Evolutionary conservation across 2,888 invertebrate species (phyloP).

Genomic region (Chrysomela aeneicollis): DNA sequence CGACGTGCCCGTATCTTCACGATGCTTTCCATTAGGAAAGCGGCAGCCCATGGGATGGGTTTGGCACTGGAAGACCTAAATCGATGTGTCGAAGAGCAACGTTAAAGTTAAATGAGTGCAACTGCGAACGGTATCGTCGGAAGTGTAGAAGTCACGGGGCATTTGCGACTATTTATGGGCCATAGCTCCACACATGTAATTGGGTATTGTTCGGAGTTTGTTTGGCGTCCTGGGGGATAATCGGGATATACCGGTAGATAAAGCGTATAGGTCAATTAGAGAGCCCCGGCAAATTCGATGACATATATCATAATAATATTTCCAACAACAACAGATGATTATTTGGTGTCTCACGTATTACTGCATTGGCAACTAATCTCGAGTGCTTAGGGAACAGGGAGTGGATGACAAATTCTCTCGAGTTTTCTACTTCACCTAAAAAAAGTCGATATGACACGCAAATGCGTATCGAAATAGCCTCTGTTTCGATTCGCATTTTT

Average conservation of each 20-base stretch:
- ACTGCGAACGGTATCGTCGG: conserved; percentile 17
- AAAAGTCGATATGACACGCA: too few relatives aligned
- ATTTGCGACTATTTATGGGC: conserved; percentile 14
- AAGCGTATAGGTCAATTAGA: neutral
- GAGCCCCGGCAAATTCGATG: neutral
- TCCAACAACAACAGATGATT: too few relatives aligned
- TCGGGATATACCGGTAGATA: neutral
- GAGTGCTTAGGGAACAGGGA: too few relatives aligned
- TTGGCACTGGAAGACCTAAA: neutral
- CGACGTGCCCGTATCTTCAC: conserved; percentile 39
- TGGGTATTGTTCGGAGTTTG: conserved; percentile 12
- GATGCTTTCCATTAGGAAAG: conserved; percentile 43
- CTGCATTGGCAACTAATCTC: too few relatives aligned
- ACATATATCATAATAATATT: too few relatives aligned
- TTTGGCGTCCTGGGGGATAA: neutral
- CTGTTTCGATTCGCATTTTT: too few relatives aligned
- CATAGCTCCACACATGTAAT: conserved; percentile 18
- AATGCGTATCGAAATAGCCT: too few relatives aligned
- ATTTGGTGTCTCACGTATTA: too few relatives aligned
- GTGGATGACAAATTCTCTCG: too few relatives aligned
- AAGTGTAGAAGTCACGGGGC: conserved; percentile 21
- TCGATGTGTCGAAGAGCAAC: conserved; percentile 19
- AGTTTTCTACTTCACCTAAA: too few relatives aligned
- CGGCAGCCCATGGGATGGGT: conserved; percentile 31
- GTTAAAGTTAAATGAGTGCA: conserved; percentile 24